These are phyloP conservation scores for Elysia crispata DNA, from an alignment of 2,888 invertebrate genomes.

Conservation along the genomic window DNA sequence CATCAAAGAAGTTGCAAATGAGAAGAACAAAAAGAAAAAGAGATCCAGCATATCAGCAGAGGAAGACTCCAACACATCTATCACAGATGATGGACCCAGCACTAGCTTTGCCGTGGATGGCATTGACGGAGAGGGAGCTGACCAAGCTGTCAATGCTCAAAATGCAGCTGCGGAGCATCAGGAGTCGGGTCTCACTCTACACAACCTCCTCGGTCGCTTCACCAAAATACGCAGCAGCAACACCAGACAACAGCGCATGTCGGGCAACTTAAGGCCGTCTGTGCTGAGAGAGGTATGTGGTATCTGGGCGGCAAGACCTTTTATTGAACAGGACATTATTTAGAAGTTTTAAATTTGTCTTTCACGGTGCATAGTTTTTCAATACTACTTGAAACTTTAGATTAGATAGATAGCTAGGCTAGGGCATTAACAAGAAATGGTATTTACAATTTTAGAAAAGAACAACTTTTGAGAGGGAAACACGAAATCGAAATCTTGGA, in stretches of 20 bases:
- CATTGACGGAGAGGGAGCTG: conserved; percentile 46
- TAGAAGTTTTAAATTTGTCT: too few species aligned
- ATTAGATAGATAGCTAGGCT: too few species aligned
- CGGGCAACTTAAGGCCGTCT: conserved; percentile 61
- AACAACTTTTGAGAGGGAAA: too few species aligned
- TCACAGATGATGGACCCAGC: conserved; percentile 17
- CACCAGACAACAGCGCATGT: conserved; percentile 55
- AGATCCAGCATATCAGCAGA: conserved; percentile 15
- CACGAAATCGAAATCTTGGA: too few species aligned
- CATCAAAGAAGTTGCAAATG: neutral
- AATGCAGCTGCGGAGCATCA: neutral
- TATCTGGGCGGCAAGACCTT: too few species aligned
- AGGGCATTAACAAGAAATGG: too few species aligned
- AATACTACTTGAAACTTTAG: too few species aligned
- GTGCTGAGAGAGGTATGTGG: conserved; percentile 72
- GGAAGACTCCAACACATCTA: conserved; percentile 30
- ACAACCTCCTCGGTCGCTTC: conserved; percentile 60
- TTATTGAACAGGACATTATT: too few species aligned
- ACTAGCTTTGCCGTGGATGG: conserved; percentile 40
- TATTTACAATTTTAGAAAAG: too few species aligned
- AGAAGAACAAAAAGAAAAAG: neutral
- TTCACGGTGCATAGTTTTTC: too few species aligned
- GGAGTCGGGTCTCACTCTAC: conserved; percentile 52
- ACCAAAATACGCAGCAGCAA: conserved; percentile 60
- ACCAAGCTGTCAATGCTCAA: neutral